Evolutionary conservation across 1,140 invertebrate genomes (phyloP), one percentile per base, ranked within the genome.

Genomic region (Aphelenchoides avenae): DNA sequence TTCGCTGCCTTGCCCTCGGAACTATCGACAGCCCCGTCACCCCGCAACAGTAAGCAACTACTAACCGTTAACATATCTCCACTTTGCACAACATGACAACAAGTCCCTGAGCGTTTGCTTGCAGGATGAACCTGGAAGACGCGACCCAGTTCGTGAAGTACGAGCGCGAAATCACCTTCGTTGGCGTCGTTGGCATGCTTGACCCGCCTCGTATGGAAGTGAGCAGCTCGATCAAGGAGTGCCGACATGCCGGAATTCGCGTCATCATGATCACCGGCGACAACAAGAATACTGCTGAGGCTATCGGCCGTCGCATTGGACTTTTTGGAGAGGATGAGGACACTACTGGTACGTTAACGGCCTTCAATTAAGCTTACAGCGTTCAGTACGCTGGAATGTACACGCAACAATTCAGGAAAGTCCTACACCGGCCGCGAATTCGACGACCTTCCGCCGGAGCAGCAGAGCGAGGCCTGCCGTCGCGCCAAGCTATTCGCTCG

Each of bases 161-260:
- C 82, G 95, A 98, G 79, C 80, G 79, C 24, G 92, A 96, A 78
- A 87, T 97, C 57, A 98, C 94, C 5, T 99, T 99, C 78, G 85
- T 99, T 71, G 95, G 95, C 78, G 91, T 98, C 60, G 92, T 97
- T 63, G 95, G 95, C 74, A 99, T 99, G 95, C 86, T 99, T 82
- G 95, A 99, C 81, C 95, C 95, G 36, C 95, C 95, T 52, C 86
- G 95, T 77, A 93, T 91, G 73, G 95, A 99, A 85, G 95, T 99
- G 1, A 87, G 88, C 72, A 88, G 91, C 78, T 89, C 94, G 0
- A 98, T 99, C 78, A 85, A 85, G 33, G 85, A 89, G 69, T 99
- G 95, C 81, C 87, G 91, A 58, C 87, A 88, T 66, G 94, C 94
- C 81, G 94, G 94, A 80, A 98, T 98, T 79, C 86, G 94, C 68